These are phyloP conservation scores for Saccopteryx leptura DNA, from an alignment of 2,113 vertebrate species.

Conservation along the genomic window DNA sequence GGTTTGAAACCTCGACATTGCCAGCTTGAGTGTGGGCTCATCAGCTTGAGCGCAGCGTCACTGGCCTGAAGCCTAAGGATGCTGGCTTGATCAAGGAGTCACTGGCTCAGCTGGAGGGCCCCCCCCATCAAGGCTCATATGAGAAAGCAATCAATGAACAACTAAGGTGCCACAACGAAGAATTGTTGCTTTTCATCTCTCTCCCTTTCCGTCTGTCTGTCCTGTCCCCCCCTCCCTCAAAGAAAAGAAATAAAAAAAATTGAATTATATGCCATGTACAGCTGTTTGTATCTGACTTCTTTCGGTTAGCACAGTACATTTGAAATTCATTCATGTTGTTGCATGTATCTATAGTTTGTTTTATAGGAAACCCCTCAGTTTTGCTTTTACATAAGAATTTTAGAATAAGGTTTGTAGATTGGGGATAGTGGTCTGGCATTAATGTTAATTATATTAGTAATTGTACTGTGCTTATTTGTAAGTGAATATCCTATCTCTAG, in stretches of 20 bases:
- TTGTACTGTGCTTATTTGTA: neutral
- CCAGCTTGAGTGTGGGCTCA: too few relatives aligned
- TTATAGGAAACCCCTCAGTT: neutral
- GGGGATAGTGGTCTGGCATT: neutral
- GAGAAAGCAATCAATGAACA: too few relatives aligned
- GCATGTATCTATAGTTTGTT: neutral
- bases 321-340: neutral
- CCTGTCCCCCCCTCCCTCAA: too few relatives aligned
- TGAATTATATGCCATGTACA: neutral
- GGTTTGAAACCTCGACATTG: too few relatives aligned
- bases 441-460: conserved; percentile 27
- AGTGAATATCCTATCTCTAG: neutral
- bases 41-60: too few relatives aligned
- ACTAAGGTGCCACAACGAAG: too few relatives aligned
- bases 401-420: conserved; percentile 32
- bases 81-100: too few relatives aligned
- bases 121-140: too few relatives aligned
- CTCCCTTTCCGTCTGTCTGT: too few relatives aligned
- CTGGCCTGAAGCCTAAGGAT: too few relatives aligned
- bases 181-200: too few relatives aligned
- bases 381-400: neutral
- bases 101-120: too few relatives aligned
- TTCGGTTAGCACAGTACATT: neutral
- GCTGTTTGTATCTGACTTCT: neutral
- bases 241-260: neutral